A percentile compares a stretch with the other conserved stretches of the same genome.
These are phyloP conservation scores for Electrophaes corylata DNA, from an alignment of 2,888 invertebrate species.

Conservation along the genomic window DNA sequence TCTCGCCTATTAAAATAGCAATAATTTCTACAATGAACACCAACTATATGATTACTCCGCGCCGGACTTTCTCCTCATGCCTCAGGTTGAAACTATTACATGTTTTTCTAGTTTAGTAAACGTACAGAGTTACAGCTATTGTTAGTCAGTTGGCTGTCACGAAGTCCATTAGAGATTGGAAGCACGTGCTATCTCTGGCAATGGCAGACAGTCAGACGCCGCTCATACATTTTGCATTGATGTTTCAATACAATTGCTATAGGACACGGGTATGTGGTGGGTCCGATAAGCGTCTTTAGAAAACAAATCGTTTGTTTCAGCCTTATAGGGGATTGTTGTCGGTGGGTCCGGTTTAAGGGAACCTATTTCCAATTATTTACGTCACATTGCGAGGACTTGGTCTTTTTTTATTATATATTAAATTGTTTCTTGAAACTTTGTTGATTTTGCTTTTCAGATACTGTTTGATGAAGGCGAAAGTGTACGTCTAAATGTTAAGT, in stretches of 20 bases:
- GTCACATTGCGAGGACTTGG: conserved; percentile 2
- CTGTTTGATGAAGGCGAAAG: no score
- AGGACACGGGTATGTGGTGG: conserved; percentile 26
- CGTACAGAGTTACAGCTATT: conserved; percentile 10
- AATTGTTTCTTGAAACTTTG: no score
- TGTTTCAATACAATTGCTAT: conserved; percentile 31
- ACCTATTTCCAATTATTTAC: conserved; percentile 2
- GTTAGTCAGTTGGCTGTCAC: conserved; percentile 21
- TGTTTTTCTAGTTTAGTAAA: conserved; percentile 25
- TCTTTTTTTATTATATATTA: no score
- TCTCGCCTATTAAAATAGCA: conserved; percentile 19
- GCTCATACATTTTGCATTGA: conserved; percentile 33
- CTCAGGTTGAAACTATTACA: conserved; percentile 27
- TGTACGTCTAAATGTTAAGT: no score
- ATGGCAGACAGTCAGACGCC: conserved; percentile 44
- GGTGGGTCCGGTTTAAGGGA: conserved; percentile 10
- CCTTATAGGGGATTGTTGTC: conserved; percentile 25
- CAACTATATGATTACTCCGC: conserved; percentile 29
- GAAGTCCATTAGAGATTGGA: conserved; percentile 34
- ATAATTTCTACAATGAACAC: conserved; percentile 19
- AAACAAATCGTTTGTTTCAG: conserved; percentile 31
- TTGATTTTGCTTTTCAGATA: no score
- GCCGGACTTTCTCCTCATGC: conserved; percentile 35
- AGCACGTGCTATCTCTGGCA: conserved; percentile 40
- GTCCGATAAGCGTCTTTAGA: conserved; percentile 30